Evolutionary conservation across 1,140 invertebrate genomes (phyloP), one percentile per base, ranked within the genome.

Genomic region (Penaeus indicus): DNA sequence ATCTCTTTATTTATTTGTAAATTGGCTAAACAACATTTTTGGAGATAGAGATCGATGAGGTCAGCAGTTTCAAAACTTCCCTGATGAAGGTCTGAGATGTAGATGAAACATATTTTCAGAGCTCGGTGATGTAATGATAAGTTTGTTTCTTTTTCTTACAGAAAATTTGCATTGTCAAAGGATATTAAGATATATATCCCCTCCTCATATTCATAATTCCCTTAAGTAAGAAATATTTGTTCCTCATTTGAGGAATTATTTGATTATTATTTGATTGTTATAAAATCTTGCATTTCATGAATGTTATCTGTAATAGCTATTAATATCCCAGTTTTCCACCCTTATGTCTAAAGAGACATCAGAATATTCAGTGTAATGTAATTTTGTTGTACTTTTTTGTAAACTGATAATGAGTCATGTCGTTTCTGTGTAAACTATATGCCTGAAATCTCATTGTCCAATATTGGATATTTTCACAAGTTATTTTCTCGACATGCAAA

Each of bases 281-380:
- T 21, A 27, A 38, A 32, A 25, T 72, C n/a, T 11, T 38, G 32
- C 32, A 38, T 78, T 87, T 87, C 85, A 87, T 87, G 78, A 87
- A 81, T 87, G 85, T 87, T 87, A 64, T 67, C 85, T 63, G 77
- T 86, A 87, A 87, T 87, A 78, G 54, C 81, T 32, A 87, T 60
- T 60, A 80, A 69, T 87, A 69, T 81, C 62, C 78, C 85, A 87
- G 25, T 87, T 87, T 61, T 80, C 67, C 67, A 87, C 67, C 78
- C 81, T 81, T 72, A 72, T 87, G 85, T 87, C 77, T 72, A 60
- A 62, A 85, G 77, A 85, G 61, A 75, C 84, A 87, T 72, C 75
- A 87, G 85, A 87, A 81, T 69, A 87, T 87, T 87, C 85, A 87
- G 47, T 87, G 86, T 88, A 88, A 77, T 77, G 69, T 88, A 88